Evolutionary conservation across 2,888 invertebrate genomes (phyloP), one percentile per base, ranked within the genome.

Genomic region (Listrodromus nycthemerus): DNA sequence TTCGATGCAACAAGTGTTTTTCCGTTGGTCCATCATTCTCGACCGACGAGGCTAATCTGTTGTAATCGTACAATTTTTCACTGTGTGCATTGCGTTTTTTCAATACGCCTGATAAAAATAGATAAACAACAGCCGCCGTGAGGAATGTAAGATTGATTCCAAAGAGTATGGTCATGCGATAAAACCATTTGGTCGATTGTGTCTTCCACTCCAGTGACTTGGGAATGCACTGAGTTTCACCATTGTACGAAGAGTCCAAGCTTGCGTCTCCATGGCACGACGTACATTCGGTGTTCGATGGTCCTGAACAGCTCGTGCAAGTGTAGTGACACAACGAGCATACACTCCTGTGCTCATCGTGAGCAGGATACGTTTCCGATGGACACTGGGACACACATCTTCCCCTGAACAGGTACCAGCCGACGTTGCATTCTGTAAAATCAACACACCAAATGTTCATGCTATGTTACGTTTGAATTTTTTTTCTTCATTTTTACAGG

Each of bases 291-390:
- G 95, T 95, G 92, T 96, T 95, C 87, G 95, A 95, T 7, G 96
- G 95, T 10, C 97, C 97, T 7, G 94, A 93, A 90, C 97, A 97
- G 10, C 94, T 94, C 80, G 95, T 94, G 91, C 97, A 97, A n/a
- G 96, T 95, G 92, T 97, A 97, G 93, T 97, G 97, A 91, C 97
- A 97, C 41, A 94, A 93, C 1, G 95, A 93, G 90, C 97, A 97
- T 73, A 94, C 93, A 41, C 93, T 92, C 7, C 94, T 88, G 10
- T 83, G 73, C n/a, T 85, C 85, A 66, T 91, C 88, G 61, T 83
- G 87, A 86, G 85, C 87, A 67, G 86, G 81, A 81, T 91, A 91
- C 33, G 90, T 91, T 48, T 87, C 86, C n/a, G 37, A 8, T 5
- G 96, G 96, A 92, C 97, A 97, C 83, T 92, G 92, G 77, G 92